A percentile compares a stretch with the other conserved stretches of the same genome.
These are phyloP conservation scores for Oncorhynchus gorbuscha DNA, from an alignment of 2,113 vertebrate genomes.

Conservation along the genomic window DNA sequence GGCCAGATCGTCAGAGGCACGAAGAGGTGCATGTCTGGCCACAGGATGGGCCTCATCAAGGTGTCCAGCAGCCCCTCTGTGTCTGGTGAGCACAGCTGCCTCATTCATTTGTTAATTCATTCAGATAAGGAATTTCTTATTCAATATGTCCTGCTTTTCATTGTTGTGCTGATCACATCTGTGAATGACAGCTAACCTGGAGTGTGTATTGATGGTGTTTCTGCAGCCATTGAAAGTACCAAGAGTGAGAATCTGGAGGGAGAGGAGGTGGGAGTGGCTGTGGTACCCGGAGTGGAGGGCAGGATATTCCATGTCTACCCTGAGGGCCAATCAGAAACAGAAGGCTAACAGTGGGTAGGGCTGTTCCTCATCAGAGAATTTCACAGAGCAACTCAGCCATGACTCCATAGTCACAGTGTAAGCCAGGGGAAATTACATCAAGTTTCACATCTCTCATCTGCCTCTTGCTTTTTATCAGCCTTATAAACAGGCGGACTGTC, in stretches of 20 bases:
- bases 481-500: neutral
- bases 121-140: neutral
- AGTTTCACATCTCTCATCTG: neutral
- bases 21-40: constrained; percentile 48
- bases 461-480: neutral
- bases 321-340: constrained; percentile 35
- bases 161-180: neutral
- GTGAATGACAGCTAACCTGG: neutral
- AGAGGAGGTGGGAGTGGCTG: constrained; percentile 23
- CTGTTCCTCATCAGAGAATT: neutral
- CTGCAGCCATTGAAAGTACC: constrained; percentile 46
- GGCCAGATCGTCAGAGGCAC: constrained; percentile 47
- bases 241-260: constrained; percentile 24
- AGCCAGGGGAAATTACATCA: neutral
- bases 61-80: constrained; percentile 36
- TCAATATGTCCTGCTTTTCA: neutral
- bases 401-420: neutral
- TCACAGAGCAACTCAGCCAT: neutral
- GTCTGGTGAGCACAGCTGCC: constrained; percentile 31
- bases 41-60: constrained; percentile 47
- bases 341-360: neutral
- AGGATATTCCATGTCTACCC: constrained; percentile 52
- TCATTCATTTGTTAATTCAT: constrained; percentile 4
- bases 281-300: constrained; percentile 45
- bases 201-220: neutral